Percentiles rank a stretch among this genome's conserved stretches.
Conservation (phyloP, 2,888 invertebrate species). For the Holacanthella duospinosa region DNA sequence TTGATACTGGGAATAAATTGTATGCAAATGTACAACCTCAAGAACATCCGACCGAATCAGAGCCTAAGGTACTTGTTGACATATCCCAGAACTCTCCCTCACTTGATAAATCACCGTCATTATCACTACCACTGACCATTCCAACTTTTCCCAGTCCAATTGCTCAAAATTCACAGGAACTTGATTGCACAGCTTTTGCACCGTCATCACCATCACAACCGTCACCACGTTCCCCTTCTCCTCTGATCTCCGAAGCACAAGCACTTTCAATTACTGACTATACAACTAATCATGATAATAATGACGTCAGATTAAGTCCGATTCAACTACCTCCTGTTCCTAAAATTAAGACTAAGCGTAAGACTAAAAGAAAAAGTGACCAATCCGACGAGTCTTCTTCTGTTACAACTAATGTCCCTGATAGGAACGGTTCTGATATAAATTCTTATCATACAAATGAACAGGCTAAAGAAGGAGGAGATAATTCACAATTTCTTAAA, state of each 20-base stretch:
- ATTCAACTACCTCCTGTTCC: neutral
- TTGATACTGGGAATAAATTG: too few relatives aligned
- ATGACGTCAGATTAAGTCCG: neutral
- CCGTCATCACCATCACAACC: neutral
- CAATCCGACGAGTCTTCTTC: neutral
- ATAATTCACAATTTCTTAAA: neutral
- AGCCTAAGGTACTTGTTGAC: neutral
- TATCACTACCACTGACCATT: neutral
- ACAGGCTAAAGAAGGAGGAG: conserved; percentile 4
- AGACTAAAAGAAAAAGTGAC: neutral
- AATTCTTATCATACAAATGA: neutral
- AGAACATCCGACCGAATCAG: neutral
- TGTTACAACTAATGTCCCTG: neutral
- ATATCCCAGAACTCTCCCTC: neutral
- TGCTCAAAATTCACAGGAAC: neutral
- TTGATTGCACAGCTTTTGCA: neutral
- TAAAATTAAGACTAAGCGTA: neutral
- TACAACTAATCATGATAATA: neutral
- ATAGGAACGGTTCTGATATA: neutral
- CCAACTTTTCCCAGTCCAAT: neutral
- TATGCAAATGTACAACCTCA: neutral
- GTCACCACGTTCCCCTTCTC: neutral
- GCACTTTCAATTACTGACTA: neutral
- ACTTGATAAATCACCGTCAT: neutral
- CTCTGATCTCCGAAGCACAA: neutral